Evolutionary conservation across 1,140 invertebrate genomes (phyloP).

Genomic region (Caenorhabditis briggsae): DNA sequence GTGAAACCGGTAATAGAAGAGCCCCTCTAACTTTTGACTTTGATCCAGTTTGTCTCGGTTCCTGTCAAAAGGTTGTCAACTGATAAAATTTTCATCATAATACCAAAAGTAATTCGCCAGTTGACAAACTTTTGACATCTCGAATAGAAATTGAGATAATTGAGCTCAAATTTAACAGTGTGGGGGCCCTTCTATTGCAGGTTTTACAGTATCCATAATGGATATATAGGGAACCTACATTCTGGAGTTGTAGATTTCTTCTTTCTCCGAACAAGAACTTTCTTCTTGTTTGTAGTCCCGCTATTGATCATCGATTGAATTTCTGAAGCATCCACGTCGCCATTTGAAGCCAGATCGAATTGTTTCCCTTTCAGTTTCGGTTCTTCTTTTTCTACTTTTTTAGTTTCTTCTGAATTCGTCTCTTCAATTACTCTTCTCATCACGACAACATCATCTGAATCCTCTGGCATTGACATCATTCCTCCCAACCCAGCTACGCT

Average conservation of each 20-base stretch:
- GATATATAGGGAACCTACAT: neutral
- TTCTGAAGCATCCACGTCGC: neutral
- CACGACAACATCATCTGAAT: neutral
- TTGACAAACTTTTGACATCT: too few species aligned
- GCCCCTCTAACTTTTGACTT: neutral
- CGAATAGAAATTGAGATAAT: too few species aligned
- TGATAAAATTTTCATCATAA: too few species aligned
- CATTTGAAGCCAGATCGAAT: conserved; percentile 17
- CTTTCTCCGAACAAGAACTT: conserved; percentile 2
- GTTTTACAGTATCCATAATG: too few species aligned
- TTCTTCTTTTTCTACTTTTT: neutral
- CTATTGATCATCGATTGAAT: neutral
- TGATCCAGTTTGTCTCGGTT: too few species aligned
- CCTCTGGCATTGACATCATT: neutral
- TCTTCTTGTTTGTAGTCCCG: neutral
- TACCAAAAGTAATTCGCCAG: too few species aligned
- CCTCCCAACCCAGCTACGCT: conserved; percentile 21
- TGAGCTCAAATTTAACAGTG: too few species aligned
- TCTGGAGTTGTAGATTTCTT: neutral
- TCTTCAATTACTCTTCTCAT: neutral
- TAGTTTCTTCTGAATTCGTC: neutral
- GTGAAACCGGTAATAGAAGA: too few species aligned
- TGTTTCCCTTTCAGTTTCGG: neutral
- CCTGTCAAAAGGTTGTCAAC: too few species aligned
- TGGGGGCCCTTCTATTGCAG: too few species aligned